Evolutionary conservation across 2,113 vertebrate genomes (phyloP).

Genomic region (Trichechus manatus): DNA sequence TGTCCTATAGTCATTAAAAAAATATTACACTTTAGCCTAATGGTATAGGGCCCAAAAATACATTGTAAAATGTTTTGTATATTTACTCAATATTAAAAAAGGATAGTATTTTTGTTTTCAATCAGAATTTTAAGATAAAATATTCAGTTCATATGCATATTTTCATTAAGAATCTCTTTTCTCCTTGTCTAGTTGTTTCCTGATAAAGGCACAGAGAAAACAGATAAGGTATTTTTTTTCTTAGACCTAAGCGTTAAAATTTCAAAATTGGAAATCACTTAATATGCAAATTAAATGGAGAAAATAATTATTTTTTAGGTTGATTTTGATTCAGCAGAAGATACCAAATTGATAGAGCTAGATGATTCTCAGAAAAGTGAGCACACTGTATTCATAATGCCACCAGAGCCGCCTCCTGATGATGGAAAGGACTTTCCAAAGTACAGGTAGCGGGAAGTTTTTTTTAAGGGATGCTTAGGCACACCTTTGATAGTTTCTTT

Average conservation of each 20-base stretch:
- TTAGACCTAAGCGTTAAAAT: constrained; percentile 55
- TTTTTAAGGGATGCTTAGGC: not conserved
- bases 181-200: constrained; percentile 94
- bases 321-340: constrained; percentile 94
- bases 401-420: constrained; percentile 91
- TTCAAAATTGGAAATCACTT: constrained; percentile 45
- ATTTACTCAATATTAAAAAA: not conserved
- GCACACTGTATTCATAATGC: constrained; percentile 97
- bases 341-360: constrained; percentile 94
- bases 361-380: constrained; percentile 99
- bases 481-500: not conserved
- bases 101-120: not conserved
- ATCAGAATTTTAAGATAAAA: constrained; percentile 30
- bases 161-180: constrained; percentile 69
- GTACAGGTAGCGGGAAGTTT: constrained; percentile 90
- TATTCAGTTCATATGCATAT: not conserved
- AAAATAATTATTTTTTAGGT: constrained; percentile 88
- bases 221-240: constrained; percentile 93
- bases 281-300: constrained; percentile 65
- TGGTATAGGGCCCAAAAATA: not conserved
- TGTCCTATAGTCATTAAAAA: not conserved
- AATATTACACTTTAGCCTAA: not conserved
- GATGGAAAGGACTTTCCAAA: constrained; percentile 88
- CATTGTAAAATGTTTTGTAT: constrained; percentile 26
- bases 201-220: constrained; percentile 96